Base-by-base conservation (phyloP, 1,140 invertebrate species). In the Trialeurodes vaporariorum region DNA sequence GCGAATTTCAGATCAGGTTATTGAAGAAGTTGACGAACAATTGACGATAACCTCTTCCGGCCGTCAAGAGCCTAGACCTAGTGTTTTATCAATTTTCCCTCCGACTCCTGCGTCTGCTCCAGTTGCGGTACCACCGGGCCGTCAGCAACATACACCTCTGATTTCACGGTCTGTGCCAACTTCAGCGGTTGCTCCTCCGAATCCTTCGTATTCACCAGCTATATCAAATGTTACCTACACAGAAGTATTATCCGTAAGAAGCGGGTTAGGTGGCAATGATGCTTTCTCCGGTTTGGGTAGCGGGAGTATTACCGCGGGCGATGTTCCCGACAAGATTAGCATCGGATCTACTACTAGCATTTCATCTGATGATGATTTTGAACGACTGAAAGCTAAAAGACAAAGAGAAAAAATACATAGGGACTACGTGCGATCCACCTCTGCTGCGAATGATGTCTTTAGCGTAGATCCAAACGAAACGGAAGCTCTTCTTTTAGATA, bases 11-110 rank as follows among this genome's bases (percentile, higher is more conserved):
- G 83, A 86, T 71, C 85, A 88, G 70, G 85, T 90, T 2, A 91
- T 91, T 27, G 89, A 91, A 75, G 90, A 92, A 75, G 87, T 91
- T 0, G 90, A 91, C 71, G 90, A 92, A 72, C 89, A 91, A 75
- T 79, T 84, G 68, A 91, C 90, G 2, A 85, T 90, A 61, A 89
- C 84, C 79, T 81, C 82, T 22, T 60, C 65, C 1, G 62, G 61
- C 21, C 65, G 63, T 71, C 80, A 72, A 76, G 83, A 77, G 73
- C 81, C 40, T 78, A 84, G 73, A 67, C 78, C 75, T 73, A 79
- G 79, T 62, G 34, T 49, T 17, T 17, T 49, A 17, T 49, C 34
- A 5, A 49, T 49, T 49, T 49, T 49, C 17, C 34, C 34, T 9
- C 34, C 34, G 5, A 49, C 34, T 17, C 34, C 34, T 49, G 34